Evolutionary conservation across 2,113 vertebrate species (phyloP).

Genomic region (Sclerurus mexicanus): DNA sequence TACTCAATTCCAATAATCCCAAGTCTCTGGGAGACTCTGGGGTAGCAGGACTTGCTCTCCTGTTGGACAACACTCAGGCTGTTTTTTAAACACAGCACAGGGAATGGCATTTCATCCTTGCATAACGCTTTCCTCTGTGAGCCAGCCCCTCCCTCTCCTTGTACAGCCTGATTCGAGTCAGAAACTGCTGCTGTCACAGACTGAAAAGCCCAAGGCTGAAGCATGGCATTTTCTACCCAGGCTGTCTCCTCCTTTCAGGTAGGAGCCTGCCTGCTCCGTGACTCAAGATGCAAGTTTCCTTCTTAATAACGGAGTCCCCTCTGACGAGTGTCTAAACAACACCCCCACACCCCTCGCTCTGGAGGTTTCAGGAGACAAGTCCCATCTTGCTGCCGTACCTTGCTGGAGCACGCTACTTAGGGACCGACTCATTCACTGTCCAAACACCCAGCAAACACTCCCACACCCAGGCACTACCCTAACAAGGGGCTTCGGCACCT

Average conservation of each 20-base stretch:
- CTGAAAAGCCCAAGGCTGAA: background rate
- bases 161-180: background rate
- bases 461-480: background rate
- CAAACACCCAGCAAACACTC: background rate
- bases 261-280: background rate
- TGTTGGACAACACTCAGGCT: rapidly evolving
- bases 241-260: background rate
- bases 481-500: rapidly evolving
- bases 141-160: background rate
- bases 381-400: background rate
- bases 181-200: background rate
- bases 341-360: background rate
- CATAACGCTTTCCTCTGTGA: background rate
- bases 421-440: background rate
- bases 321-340: background rate
- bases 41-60: background rate
- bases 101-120: background rate
- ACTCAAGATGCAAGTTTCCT: background rate
- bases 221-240: background rate
- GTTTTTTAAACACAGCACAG: background rate
- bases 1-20: background rate
- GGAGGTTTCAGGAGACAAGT: background rate
- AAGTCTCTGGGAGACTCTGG: background rate
- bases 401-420: background rate
- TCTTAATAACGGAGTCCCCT: background rate